Evolutionary conservation across 2,797 vertebrate genomes (phyloP).

Genomic region (Lutjanus campechanus): DNA sequence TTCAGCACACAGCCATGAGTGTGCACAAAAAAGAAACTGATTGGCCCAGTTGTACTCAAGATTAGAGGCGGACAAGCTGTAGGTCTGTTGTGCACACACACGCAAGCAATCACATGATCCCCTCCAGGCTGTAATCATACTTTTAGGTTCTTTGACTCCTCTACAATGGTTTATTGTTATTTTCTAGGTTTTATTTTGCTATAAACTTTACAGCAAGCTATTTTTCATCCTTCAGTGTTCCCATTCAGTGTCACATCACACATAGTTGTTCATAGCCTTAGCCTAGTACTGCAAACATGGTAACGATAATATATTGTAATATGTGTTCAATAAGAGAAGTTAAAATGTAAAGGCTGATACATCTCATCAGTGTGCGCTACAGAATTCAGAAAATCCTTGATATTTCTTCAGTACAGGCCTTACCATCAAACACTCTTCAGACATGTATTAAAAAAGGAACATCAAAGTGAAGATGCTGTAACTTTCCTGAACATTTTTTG

Average conservation of each 20-base stretch:
- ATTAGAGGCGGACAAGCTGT: too few relatives aligned
- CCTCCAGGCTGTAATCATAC: neutral
- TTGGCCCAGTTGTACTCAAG: too few relatives aligned
- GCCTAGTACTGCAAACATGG: neutral
- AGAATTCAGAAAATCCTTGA: slow-evolving; percentile 45
- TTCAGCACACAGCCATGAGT: too few relatives aligned
- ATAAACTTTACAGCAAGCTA: neutral
- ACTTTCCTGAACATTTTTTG: slow-evolving; percentile 79
- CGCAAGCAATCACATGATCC: too few relatives aligned
- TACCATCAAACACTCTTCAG: slow-evolving; percentile 66
- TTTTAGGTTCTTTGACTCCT: neutral
- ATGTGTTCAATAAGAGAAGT: slow-evolving; percentile 16
- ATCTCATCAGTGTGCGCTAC: slow-evolving; percentile 13
- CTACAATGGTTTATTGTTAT: neutral
- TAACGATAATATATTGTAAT: slow-evolving; percentile 17
- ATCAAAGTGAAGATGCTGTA: slow-evolving; percentile 76
- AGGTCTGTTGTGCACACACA: too few relatives aligned
- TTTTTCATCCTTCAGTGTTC: neutral
- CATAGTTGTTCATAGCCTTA: slow-evolving; percentile 1
- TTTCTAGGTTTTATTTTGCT: neutral
- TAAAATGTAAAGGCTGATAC: slow-evolving; percentile 24
- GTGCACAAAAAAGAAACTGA: too few relatives aligned
- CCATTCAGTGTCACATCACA: neutral
- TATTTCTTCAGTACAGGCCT: slow-evolving; percentile 37
- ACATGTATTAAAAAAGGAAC: slow-evolving; percentile 64